Conservation (phyloP, 2,113 vertebrate species). For the Xenotilapia leptura region DNA sequence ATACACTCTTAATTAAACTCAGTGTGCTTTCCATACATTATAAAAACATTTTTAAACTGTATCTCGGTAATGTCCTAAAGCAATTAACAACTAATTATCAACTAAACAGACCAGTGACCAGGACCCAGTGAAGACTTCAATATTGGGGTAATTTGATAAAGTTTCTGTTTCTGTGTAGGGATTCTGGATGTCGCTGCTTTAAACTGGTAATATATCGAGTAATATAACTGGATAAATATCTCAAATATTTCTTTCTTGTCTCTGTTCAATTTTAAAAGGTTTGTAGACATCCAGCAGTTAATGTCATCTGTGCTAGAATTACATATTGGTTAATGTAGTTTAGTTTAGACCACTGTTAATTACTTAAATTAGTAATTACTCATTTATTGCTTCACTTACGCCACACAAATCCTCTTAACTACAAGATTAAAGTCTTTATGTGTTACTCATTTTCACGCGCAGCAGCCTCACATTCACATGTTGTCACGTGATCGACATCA, state of each 20-base stretch:
- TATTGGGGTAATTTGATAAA: neutral
- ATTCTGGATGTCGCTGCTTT: neutral
- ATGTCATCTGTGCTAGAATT: neutral
- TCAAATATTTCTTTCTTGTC: neutral
- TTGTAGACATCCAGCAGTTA: neutral
- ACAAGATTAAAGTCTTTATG: neutral
- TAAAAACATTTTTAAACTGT: neutral
- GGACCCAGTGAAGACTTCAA: neutral
- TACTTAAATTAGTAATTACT: neutral
- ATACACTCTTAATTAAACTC: neutral
- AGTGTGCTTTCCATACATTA: neutral
- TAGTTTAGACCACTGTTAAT: neutral
- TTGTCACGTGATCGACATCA: conserved; percentile 35
- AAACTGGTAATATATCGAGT: neutral
- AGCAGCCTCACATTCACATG: neutral
- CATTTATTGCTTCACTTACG: neutral
- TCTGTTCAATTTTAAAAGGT: neutral
- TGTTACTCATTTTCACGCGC: neutral
- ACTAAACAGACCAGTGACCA: neutral
- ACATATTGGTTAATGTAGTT: neutral
- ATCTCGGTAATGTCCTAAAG: neutral
- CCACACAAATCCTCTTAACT: neutral
- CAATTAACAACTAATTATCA: neutral
- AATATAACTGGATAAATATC: neutral
- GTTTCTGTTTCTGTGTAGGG: neutral